Percentiles rank a stretch among this genome's conserved stretches.
These are phyloP conservation scores for Caenorhabditis afra DNA, from an alignment of 2,888 invertebrate species.

Conservation along the genomic window DNA sequence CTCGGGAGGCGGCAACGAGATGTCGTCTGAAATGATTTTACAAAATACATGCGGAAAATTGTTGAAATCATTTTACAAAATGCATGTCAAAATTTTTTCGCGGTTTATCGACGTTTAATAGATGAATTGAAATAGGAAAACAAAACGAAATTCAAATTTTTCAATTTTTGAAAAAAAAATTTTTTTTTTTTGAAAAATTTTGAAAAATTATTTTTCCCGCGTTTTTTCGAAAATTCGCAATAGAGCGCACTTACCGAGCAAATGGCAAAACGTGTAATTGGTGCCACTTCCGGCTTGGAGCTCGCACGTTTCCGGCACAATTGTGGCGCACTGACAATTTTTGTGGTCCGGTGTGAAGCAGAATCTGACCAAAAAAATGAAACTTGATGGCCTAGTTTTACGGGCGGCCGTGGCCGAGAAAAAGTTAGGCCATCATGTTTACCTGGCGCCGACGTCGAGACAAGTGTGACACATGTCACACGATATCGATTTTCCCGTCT, in stretches of 20 bases:
- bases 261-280: constrained; percentile 49
- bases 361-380: constrained; percentile 28
- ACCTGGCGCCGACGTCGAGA: constrained; percentile 39
- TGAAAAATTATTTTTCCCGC: neutral
- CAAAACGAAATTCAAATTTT: neutral
- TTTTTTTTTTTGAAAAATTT: neutral
- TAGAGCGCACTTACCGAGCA: constrained; percentile 26
- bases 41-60: neutral
- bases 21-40: constrained; percentile 36
- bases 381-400: too few relatives aligned
- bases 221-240: neutral
- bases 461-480: constrained; percentile 51
- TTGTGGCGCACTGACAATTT: constrained; percentile 47
- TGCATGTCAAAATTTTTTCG: too few relatives aligned
- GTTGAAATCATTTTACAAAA: neutral
- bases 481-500: constrained; percentile 27
- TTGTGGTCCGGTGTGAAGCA: constrained; percentile 48
- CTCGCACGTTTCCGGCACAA: constrained; percentile 18
- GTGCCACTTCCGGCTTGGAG: neutral
- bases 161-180: too few relatives aligned
- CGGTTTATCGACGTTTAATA: too few relatives aligned
- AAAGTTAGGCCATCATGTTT: neutral
- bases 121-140: too few relatives aligned
- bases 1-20: constrained; percentile 35
- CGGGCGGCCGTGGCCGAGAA: neutral